Percentiles rank a stretch among this genome's conserved stretches.
Evolutionary conservation across 92 coral and sea anemone species (phyloP).

Genomic region (Phymanthus crucifer): DNA sequence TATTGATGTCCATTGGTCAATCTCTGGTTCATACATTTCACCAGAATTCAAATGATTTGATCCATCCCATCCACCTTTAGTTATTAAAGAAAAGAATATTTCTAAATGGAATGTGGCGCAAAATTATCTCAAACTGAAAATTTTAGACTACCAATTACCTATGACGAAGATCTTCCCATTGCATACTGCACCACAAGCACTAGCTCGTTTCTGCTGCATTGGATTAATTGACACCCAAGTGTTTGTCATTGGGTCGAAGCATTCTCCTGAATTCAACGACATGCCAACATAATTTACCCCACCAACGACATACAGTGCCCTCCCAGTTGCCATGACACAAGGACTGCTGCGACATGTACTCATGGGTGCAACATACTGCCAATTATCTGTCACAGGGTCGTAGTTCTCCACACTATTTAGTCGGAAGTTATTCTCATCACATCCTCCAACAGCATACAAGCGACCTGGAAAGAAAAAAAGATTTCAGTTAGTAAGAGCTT

Average conservation of each 20-base stretch:
- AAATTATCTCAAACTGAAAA: not conserved
- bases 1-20: conserved; percentile 89
- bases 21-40: conserved; percentile 94
- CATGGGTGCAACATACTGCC: conserved; percentile 95
- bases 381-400: conserved; percentile 84
- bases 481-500: no score
- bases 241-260: conserved; percentile 81
- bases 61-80: conserved; percentile 97
- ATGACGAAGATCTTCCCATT: conserved; percentile 93
- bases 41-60: conserved; percentile 86
- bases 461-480: no score
- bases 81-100: no score
- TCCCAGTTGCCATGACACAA: conserved; percentile 81
- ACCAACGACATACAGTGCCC: conserved; percentile 83
- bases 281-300: conserved; percentile 97
- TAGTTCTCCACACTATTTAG: conserved; percentile 90
- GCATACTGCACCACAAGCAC: conserved; percentile 98
- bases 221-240: conserved; percentile 85
- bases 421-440: conserved; percentile 95
- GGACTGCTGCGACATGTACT: conserved; percentile 99
- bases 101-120: not conserved
- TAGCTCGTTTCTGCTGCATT: conserved; percentile 85
- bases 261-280: conserved; percentile 89
- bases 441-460: conserved; percentile 98
- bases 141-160: conserved; percentile 47